Evolutionary conservation across 2,113 vertebrate species (phyloP).

Genomic region (Ranitomeya imitator): DNA sequence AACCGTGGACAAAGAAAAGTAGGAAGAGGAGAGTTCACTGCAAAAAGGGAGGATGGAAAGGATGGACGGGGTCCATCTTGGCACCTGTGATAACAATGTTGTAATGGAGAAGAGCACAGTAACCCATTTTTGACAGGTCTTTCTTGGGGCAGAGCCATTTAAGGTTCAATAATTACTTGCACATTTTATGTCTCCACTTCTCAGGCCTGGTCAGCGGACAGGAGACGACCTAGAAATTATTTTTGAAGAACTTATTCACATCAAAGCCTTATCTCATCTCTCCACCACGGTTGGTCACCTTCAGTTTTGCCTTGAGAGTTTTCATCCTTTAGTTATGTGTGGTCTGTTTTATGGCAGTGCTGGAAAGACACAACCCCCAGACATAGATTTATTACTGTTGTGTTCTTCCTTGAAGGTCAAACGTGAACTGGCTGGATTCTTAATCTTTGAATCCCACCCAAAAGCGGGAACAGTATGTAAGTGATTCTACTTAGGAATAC

Average conservation of each 20-base stretch:
- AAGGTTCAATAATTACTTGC: not conserved
- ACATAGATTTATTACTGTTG: not conserved
- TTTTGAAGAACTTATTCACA: slow-evolving; percentile 95
- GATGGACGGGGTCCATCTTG: no score
- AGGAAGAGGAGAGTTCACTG: no score
- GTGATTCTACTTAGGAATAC: slow-evolving; percentile 63
- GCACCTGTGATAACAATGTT: no score
- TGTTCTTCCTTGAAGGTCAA: slow-evolving; percentile 82
- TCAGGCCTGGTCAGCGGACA: slow-evolving; percentile 90
- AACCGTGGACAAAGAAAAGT: no score
- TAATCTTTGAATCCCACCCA: slow-evolving; percentile 95
- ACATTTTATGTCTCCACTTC: slow-evolving; percentile 23
- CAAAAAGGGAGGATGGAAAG: no score
- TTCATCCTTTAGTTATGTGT: not conserved
- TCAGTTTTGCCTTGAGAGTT: slow-evolving; percentile 1
- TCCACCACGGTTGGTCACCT: slow-evolving; percentile 88
- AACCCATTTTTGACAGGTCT: no score
- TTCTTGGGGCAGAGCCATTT: no score
- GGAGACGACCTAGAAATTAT: slow-evolving; percentile 95
- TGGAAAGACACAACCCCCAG: not conserved
- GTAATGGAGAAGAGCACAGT: no score
- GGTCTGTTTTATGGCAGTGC: not conserved
- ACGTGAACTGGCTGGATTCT: slow-evolving; percentile 89
- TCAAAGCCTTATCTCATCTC: slow-evolving; percentile 96
- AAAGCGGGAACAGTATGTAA: slow-evolving; percentile 96